Evolutionary conservation across 2,113 vertebrate genomes (phyloP), one percentile per base, ranked within the genome.

Genomic region (Circaetus gallicus): DNA sequence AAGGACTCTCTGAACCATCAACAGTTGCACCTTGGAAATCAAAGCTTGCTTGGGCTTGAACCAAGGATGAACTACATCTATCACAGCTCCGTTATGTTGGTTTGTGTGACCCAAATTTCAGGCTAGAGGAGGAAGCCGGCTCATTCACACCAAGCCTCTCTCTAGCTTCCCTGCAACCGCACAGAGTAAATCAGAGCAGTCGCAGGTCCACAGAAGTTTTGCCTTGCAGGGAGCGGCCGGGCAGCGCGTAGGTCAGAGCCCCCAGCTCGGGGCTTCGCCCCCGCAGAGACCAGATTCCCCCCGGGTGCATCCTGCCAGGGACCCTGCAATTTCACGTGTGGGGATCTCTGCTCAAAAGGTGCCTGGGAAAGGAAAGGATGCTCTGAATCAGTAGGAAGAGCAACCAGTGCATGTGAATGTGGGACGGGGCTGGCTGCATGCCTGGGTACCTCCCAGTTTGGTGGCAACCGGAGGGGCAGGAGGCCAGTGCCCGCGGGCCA

Each of bases 71-170:
- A 47, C 66, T 29, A 3, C 77, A 52, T 31, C 83, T 45, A 29
- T 31, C 80, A 1, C 76, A 59, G 90, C 80, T 76, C 95, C 55
- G 94, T 47, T 52, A 1, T 29, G 47, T 2, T 42, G 61, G 86
- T 25, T 69, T 38, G 70, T 0, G 25, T 89, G 95, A 96, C 96
- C 89, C 94, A 92, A 50, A 96, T 92, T 89, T 83, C 94, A 49
- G 72, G 92, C 47, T 50, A 66, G 80, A 63, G 52, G 69, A 89
- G 56, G 94, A 90, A 90, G 76, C 6, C 20, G 2, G 90, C 79
- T 96, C 94, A 84, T 92, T 95, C 94, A 95, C 83, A 89, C 52
- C 31, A 18, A 78, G 66, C 83, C 86, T 90, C 80, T 62, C 80
- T 65, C 86, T 26, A 3, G 79, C 71, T 69, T 65, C 69, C 71